Evolutionary conservation across 2,113 vertebrate species (phyloP).

Genomic region (Mustela nigripes): DNA sequence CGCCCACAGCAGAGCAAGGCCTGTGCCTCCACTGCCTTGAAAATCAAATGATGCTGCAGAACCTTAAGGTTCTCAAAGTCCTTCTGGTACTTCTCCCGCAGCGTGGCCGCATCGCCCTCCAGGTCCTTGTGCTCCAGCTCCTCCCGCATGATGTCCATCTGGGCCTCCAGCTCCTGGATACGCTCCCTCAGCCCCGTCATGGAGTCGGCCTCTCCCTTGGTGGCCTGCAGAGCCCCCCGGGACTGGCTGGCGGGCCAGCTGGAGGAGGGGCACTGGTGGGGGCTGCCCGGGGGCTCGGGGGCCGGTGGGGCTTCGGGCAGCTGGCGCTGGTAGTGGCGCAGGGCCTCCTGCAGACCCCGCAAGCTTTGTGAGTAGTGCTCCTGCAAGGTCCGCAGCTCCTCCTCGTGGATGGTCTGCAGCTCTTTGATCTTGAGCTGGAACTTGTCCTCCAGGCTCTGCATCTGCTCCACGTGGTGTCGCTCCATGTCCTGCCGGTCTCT

Average conservation of each 20-base stretch:
- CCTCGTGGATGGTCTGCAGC: constrained; percentile 90
- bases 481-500: constrained; percentile 91
- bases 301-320: background rate
- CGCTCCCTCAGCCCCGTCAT: constrained; percentile 92
- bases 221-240: constrained; percentile 37
- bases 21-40: background rate
- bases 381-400: constrained; percentile 92
- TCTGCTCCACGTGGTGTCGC: constrained; percentile 89
- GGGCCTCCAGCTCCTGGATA: constrained; percentile 95
- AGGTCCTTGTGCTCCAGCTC: constrained; percentile 95
- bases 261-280: background rate
- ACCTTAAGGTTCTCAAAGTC: constrained; percentile 99
- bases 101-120: constrained; percentile 90
- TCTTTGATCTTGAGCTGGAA: constrained; percentile 92
- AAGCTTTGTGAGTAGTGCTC: constrained; percentile 91
- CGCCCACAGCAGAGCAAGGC: constrained; percentile 52
- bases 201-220: constrained; percentile 83
- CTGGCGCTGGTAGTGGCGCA: constrained; percentile 83
- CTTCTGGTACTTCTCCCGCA: constrained; percentile 97
- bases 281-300: rapidly evolving
- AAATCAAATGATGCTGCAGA: constrained; percentile 69
- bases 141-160: constrained; percentile 95
- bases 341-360: constrained; percentile 86
- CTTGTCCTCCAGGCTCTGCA: constrained; percentile 92
- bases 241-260: constrained; percentile 66